Evolutionary conservation across 2,797 vertebrate genomes (phyloP), one percentile per base, ranked within the genome.

Genomic region (Melanitta fusca): DNA sequence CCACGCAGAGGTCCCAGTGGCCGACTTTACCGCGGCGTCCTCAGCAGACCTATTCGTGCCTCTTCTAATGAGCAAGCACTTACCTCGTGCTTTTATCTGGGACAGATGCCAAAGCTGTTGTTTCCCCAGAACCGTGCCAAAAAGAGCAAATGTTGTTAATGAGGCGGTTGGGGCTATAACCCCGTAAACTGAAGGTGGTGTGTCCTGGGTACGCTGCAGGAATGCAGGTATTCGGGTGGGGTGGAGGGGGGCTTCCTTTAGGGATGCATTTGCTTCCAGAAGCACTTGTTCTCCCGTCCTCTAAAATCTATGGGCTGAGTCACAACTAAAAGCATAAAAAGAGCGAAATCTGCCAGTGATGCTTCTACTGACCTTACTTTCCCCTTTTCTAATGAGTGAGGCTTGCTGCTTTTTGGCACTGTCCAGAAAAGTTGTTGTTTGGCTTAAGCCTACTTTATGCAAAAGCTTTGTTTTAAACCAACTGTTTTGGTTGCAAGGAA

Each of bases 381-480:
- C 60, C 61, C 90, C 38, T 32, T 95, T 88, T 95, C 64, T 80
- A 41, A 32, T 11, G 18, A 28, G 70, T 28, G 56, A 80, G 47
- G 30, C 56, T 89, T 54, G 79, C 89, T 96, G 86, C 70, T 79
- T 77, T 95, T 95, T 94, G 61, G 78, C 80, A 27, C 57, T 73
- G 10, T 86, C 88, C 91, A 53, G 58, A 65, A 70, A 92, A 93
- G 43, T 21, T 30, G 49, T 70, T 80, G 71, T 86, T 87, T 95
- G 80, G 57, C 91, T 91, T 72, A 70, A 51, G 75, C 80, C 81
- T 93, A 8, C 69, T 90, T 70, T 36, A 49, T 68, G 75, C 54
- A 65, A 82, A 91, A 74, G 79, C 79, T 94, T 94, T 94, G 69
- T 73, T 91, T 89, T 84, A 94, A 88, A 83, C 82, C 53, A 32